A percentile compares a stretch with the other conserved stretches of the same genome.
Conservation (phyloP, 2,797 vertebrate species). For the Smutsia gigantea region DNA sequence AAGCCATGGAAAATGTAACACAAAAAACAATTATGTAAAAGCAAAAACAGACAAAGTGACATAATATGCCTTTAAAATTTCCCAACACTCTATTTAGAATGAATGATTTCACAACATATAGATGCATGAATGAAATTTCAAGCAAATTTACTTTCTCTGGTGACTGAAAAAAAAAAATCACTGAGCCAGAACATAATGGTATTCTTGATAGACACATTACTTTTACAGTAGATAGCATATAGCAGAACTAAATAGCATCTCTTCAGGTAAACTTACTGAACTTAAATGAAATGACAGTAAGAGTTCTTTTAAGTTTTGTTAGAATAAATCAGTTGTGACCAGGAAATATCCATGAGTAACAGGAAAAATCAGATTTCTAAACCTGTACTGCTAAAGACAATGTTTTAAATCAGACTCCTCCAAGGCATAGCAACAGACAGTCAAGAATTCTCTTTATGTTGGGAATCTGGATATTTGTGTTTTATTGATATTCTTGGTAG, state of each 20-base stretch:
- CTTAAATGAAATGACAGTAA: not conserved
- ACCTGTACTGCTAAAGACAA: not conserved
- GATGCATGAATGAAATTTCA: not conserved
- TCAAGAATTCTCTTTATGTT: not conserved
- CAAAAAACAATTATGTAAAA: not conserved
- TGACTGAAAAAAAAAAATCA: not conserved
- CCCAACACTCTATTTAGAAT: not conserved
- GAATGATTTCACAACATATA: not conserved
- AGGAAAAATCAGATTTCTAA: not conserved
- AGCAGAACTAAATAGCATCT: not conserved
- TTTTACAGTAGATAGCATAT: not conserved
- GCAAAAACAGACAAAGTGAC: not conserved
- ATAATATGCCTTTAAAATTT: not conserved
- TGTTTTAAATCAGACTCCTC: slow-evolving; percentile 1
- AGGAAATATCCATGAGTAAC: not conserved
- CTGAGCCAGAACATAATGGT: not conserved
- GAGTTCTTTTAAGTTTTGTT: not conserved
- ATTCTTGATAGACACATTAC: not conserved
- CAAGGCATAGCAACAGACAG: not conserved
- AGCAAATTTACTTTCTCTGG: not conserved
- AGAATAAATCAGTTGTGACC: not conserved
- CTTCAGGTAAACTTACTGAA: not conserved
- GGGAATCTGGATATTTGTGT: not conserved
- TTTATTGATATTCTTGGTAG: not conserved
- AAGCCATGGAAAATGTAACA: not conserved